These are phyloP conservation scores for Andrena dorsata DNA, from an alignment of 2,888 invertebrate species.

Conservation along the genomic window DNA sequence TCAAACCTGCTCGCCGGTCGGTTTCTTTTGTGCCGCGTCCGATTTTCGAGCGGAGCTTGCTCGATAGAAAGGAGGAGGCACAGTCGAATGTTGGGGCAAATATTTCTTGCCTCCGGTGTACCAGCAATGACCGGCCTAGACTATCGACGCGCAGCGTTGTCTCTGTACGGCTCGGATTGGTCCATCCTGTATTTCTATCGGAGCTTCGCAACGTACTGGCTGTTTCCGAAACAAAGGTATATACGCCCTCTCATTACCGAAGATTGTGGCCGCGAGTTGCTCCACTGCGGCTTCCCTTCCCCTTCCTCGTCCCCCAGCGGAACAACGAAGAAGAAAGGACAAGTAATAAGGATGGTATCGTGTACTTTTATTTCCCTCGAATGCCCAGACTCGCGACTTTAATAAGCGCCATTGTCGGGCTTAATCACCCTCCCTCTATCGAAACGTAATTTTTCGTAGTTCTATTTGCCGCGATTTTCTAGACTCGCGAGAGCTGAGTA, in stretches of 20 bases:
- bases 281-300: constrained; percentile 10
- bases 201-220: constrained; percentile 30
- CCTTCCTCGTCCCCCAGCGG: background rate
- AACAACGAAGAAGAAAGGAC: constrained; percentile 20
- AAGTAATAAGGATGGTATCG: constrained; percentile 18
- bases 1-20: no score
- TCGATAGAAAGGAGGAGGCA: background rate
- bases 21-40: no score
- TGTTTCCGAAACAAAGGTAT: constrained; percentile 55
- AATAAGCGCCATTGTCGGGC: constrained; percentile 7
- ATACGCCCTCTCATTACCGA: constrained; percentile 53
- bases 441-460: no score
- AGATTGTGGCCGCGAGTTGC: constrained; percentile 50
- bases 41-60: no score
- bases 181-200: constrained; percentile 51
- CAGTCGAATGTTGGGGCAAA: background rate
- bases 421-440: background rate
- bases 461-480: no score
- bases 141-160: constrained; percentile 54
- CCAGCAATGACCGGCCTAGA: constrained; percentile 45
- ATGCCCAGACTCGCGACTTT: background rate
- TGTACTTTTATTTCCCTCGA: background rate
- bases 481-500: background rate
- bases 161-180: constrained; percentile 49
- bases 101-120: constrained; percentile 46